phyloP scores from a whole-genome alignment of 2,888 invertebrate genomes.

The Cyclophora albipunctata region DNA sequence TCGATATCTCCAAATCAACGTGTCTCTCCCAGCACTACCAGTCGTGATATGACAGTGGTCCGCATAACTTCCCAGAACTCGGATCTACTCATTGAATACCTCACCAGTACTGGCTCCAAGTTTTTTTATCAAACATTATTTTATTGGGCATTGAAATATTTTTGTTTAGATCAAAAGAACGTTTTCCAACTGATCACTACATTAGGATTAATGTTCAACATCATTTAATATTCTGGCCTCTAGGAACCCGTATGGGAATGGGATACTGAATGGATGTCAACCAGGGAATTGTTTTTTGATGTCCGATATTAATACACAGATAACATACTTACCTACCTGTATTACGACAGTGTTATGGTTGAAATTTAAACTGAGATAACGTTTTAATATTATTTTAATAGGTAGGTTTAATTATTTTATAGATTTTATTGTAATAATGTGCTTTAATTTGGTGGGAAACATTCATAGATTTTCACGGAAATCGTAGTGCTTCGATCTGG shows the following conservation, averaged over 20 bases:
- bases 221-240: slow-evolving; percentile 45
- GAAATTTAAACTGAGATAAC: not conserved
- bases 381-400: slow-evolving; percentile 3
- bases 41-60: slow-evolving; percentile 70
- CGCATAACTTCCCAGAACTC: slow-evolving; percentile 68
- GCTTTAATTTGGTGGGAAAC: too few relatives aligned
- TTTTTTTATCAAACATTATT: slow-evolving; percentile 63
- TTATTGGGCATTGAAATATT: slow-evolving; percentile 73
- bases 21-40: slow-evolving; percentile 39
- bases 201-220: slow-evolving; percentile 73
- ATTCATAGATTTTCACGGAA: too few relatives aligned
- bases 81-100: slow-evolving; percentile 59
- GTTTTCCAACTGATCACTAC: slow-evolving; percentile 61
- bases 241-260: slow-evolving; percentile 44
- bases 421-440: not conserved
- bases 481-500: too few relatives aligned
- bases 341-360: slow-evolving; percentile 19
- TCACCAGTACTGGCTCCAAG: slow-evolving; percentile 53
- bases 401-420: not conserved
- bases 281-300: slow-evolving; percentile 34
- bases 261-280: slow-evolving; percentile 27
- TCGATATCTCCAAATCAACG: too few relatives aligned
- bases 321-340: slow-evolving; percentile 33
- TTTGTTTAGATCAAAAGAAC: slow-evolving; percentile 72
- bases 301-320: slow-evolving; percentile 28